Evolutionary conservation across 2,888 invertebrate genomes (phyloP).

Genomic region (Pollenia angustigena): DNA sequence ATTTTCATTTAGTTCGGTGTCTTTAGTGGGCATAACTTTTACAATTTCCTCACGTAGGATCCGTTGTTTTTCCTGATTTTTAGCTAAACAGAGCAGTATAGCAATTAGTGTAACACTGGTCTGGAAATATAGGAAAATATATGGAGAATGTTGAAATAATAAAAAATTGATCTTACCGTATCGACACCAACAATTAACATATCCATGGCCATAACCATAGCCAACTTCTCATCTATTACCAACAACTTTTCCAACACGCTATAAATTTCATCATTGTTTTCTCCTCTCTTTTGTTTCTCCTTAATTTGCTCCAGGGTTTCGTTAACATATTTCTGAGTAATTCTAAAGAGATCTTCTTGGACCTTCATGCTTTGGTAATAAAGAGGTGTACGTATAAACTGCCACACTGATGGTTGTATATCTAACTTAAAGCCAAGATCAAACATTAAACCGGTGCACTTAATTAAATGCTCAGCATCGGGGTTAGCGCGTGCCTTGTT

Average conservation of each 20-base stretch:
- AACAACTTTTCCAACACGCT: conserved; percentile 86
- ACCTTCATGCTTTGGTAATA: conserved; percentile 77
- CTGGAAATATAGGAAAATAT: conserved; percentile 80
- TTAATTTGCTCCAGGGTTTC: conserved; percentile 77
- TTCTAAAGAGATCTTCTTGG: conserved; percentile 76
- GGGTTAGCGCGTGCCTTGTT: conserved; percentile 75
- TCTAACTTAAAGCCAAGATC: conserved; percentile 77
- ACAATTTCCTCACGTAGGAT: conserved; percentile 86
- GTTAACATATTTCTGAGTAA: conserved; percentile 80
- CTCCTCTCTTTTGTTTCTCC: conserved; percentile 74
- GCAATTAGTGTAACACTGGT: conserved; percentile 86
- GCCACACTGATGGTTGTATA: conserved; percentile 81
- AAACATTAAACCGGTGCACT: conserved; percentile 71
- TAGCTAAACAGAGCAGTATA: conserved; percentile 87
- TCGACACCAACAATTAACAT: conserved; percentile 87
- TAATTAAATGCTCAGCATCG: conserved; percentile 76
- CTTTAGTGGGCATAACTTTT: conserved; percentile 83
- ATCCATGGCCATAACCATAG: conserved; percentile 86
- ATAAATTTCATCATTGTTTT: conserved; percentile 73
- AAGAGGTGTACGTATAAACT: conserved; percentile 78
- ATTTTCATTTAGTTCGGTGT: conserved; percentile 83
- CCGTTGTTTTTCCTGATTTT: conserved; percentile 87
- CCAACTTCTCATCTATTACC: conserved; percentile 85
- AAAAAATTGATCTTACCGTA: conserved; percentile 84
- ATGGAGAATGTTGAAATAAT: background rate